These are phyloP conservation scores for Tricholaema leucomelas DNA, from an alignment of 2,113 vertebrate species.

Conservation along the genomic window DNA sequence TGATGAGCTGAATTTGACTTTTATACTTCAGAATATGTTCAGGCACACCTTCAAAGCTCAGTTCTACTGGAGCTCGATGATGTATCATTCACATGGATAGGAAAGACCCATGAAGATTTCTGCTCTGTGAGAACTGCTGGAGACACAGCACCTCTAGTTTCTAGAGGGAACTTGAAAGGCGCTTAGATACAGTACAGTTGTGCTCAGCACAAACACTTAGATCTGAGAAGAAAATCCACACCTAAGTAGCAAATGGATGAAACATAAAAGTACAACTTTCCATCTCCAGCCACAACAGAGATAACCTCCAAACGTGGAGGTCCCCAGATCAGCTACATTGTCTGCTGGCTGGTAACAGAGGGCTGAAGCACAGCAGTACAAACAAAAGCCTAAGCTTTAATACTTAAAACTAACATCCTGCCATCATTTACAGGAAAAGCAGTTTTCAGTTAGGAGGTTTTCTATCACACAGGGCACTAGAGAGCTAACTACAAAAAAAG, in stretches of 20 bases:
- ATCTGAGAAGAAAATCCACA: neutral
- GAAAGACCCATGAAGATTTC: neutral
- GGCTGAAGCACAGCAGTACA: neutral
- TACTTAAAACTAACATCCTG: neutral
- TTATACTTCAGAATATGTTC: neutral
- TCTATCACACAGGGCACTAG: neutral
- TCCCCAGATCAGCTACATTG: neutral
- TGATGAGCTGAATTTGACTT: neutral
- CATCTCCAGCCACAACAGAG: neutral
- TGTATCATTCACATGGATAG: neutral
- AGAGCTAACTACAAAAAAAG: neutral
- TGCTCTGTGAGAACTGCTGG: neutral
- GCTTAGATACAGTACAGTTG: neutral
- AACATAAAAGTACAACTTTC: neutral
- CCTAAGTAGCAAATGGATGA: neutral
- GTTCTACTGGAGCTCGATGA: neutral
- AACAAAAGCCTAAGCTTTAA: neutral
- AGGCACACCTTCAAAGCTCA: conserved; percentile 4
- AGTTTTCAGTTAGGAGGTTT: neutral
- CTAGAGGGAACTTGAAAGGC: neutral
- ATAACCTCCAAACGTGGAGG: neutral
- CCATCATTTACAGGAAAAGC: neutral
- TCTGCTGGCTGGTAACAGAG: neutral
- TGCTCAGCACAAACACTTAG: conserved; percentile 10
- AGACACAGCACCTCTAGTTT: conserved; percentile 4